Conservation (phyloP, 2,797 vertebrate species). For the Percopsis omiscomaycus region DNA sequence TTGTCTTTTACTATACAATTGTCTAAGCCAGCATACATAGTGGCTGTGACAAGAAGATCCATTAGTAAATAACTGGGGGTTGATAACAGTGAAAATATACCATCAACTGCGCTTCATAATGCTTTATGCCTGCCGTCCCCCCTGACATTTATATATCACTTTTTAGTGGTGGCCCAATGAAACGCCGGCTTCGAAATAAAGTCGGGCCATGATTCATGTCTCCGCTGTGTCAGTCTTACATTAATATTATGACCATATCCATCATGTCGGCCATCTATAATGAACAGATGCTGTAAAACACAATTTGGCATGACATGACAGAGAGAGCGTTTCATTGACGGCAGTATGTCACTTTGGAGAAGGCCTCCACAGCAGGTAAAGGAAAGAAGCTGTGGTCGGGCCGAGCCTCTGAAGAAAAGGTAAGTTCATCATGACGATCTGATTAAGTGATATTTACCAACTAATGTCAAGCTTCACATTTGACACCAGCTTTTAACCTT, state of each 20-base stretch:
- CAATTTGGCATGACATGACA: conserved; percentile 72
- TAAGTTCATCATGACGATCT: neutral
- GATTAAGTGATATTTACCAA: too few species aligned
- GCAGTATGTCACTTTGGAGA: conserved; percentile 31
- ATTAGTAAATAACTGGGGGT: conserved; percentile 75
- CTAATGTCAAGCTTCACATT: too few species aligned
- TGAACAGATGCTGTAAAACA: conserved; percentile 81
- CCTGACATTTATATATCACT: conserved; percentile 84
- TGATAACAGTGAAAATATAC: conserved; percentile 76
- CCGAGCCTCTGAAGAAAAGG: neutral
- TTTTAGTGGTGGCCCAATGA: conserved; percentile 81
- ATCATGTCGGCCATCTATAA: conserved; percentile 81
- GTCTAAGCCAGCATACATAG: conserved; percentile 13
- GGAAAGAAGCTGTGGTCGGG: neutral
- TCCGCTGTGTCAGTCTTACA: conserved; percentile 80
- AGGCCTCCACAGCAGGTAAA: conserved; percentile 1
- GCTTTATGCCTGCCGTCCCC: conserved; percentile 74
- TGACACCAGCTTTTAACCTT: too few species aligned
- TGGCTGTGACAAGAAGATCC: conserved; percentile 59
- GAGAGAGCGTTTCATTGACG: conserved; percentile 44
- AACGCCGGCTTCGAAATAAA: conserved; percentile 80
- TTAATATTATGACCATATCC: conserved; percentile 86
- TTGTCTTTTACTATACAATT: conserved; percentile 13
- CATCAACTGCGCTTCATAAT: conserved; percentile 78
- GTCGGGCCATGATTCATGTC: conserved; percentile 81